These are phyloP conservation scores for Misgurnus mizolepis DNA, from an alignment of 2,113 vertebrate species.

Conservation along the genomic window DNA sequence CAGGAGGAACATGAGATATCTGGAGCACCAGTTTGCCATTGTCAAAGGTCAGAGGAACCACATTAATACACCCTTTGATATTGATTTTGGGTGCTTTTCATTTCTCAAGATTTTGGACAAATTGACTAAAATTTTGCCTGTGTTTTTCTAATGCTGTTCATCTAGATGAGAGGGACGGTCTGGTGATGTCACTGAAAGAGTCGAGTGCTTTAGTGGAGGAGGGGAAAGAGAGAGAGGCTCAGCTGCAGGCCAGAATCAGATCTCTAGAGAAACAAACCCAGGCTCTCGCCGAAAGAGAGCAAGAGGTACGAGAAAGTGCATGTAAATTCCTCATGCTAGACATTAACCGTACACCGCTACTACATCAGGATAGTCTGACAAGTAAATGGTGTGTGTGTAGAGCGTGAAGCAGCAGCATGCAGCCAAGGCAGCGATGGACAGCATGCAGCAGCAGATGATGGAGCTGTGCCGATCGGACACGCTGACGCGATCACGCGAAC, in stretches of 20 bases:
- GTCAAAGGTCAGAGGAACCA: slow-evolving; percentile 77
- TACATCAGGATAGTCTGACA: background rate
- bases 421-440: slow-evolving; percentile 87
- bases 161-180: slow-evolving; percentile 90
- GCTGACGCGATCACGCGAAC: slow-evolving; percentile 82
- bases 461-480: slow-evolving; percentile 88
- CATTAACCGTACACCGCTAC: background rate
- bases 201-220: slow-evolving; percentile 82
- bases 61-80: background rate
- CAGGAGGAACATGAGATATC: slow-evolving; percentile 84
- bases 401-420: slow-evolving; percentile 81
- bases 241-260: slow-evolving; percentile 84
- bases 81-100: background rate
- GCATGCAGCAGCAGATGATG: slow-evolving; percentile 88
- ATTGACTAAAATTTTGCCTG: too few relatives aligned
- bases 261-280: slow-evolving; percentile 83
- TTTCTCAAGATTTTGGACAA: background rate
- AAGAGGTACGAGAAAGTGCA: slow-evolving; percentile 52
- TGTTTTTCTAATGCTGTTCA: background rate
- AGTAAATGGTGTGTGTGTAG: slow-evolving; percentile 64
- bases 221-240: slow-evolving; percentile 81
- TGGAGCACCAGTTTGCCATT: slow-evolving; percentile 92
- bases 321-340: too few relatives aligned
- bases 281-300: slow-evolving; percentile 78
- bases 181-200: slow-evolving; percentile 83